Base-by-base conservation (phyloP, 1,140 invertebrate species). In the Drosophila nasuta region DNA sequence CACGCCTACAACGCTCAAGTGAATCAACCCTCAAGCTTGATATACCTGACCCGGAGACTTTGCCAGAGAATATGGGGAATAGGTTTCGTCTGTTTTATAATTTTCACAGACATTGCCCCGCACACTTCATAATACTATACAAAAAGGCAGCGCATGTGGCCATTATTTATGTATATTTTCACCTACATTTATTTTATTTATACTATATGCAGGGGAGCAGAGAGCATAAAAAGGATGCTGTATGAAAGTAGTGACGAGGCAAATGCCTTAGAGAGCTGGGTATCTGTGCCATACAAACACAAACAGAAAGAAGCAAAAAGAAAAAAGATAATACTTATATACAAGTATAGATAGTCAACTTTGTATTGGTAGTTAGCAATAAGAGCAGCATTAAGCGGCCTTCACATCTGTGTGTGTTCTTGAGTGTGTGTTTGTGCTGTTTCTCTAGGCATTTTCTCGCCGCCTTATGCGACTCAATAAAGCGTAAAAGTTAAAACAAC, bases 121-220 rank as follows among this genome's bases (percentile, higher is more conserved):
- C 11, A 86, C 82, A 85, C 66, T 79, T 83, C 51, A 81, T 68
- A 73, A 25, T 25, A 25, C 20, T 25, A 25, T 25, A 25, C 20
- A 25, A 25, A 25, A 75, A 87, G 73, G 64, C 80, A 77, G 83
- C 64, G 75, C 83, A 76, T 79, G 83, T 88, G 67, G 71, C 60
- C 82, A 79, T 83, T 83, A 77, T 86, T 88, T 86, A 86, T 86
- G 83, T 79, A 77, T 86, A 83, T 86, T 86, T 83, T 86, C 83
- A 86, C 82, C 82, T 88, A 88, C 72, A 86, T 86, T 88, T 82
- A 68, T 83, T 79, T 73, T 82, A 76, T 82, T 83, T 88, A 82
- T 87, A 38, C 8, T 8, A 25, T 38, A 63, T 33, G 51, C 20
- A 59, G 49, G 33, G 35, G 28, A 69, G 41, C 63, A 17, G 43